These are phyloP conservation scores for Sphinx pinastri DNA, from an alignment of 2,888 invertebrate species.

Conservation along the genomic window DNA sequence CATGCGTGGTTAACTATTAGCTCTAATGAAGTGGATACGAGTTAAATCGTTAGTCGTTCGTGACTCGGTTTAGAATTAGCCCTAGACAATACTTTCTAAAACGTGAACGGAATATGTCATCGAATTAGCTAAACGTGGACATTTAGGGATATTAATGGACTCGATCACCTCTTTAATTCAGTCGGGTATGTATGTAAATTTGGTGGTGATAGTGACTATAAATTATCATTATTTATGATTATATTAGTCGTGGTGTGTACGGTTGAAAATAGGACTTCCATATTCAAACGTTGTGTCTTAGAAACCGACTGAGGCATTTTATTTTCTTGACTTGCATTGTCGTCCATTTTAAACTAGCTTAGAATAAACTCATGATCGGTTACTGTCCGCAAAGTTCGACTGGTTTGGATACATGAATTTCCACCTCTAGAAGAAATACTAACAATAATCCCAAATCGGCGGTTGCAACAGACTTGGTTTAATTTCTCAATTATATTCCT, in stretches of 20 bases:
- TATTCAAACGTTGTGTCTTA: too few species aligned
- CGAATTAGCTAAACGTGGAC: constrained; percentile 14
- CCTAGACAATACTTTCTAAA: constrained; percentile 24
- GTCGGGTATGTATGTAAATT: background rate
- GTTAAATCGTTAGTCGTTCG: constrained; percentile 18
- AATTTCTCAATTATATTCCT: too few species aligned
- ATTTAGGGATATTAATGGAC: constrained; percentile 8
- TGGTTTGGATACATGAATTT: too few species aligned
- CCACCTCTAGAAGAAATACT: too few species aligned
- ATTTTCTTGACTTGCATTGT: too few species aligned
- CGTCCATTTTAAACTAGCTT: too few species aligned
- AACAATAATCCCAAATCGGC: too few species aligned
- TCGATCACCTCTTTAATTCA: constrained; percentile 12
- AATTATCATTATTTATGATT: constrained; percentile 5
- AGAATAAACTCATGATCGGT: too few species aligned
- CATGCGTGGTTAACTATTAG: constrained; percentile 11
- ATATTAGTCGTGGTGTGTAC: background rate
- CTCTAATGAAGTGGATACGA: constrained; percentile 20
- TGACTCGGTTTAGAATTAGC: constrained; percentile 10
- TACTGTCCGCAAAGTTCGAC: too few species aligned
- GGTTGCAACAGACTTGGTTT: too few species aligned
- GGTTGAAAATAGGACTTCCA: too few species aligned
- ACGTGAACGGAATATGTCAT: constrained; percentile 10
- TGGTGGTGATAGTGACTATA: background rate
- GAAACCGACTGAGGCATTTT: too few species aligned